Base-by-base conservation (phyloP, 2,797 vertebrate species). In the Trematomus bernacchii region DNA sequence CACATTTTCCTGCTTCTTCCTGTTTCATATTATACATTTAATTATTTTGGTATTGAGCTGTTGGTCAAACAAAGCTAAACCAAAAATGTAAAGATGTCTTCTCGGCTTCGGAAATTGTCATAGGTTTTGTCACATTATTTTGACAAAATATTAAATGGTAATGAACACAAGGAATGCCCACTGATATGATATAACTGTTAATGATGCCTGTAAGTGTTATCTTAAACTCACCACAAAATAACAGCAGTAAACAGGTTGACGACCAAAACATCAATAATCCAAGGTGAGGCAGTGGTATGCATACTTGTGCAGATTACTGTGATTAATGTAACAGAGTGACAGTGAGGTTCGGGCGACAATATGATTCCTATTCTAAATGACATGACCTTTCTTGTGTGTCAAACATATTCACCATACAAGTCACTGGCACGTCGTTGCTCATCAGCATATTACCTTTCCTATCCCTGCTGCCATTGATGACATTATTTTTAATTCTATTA, bases 341-440 rank as follows among this genome's bases (percentile, higher is more conserved):
- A 87, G 87, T 89, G 85, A 85, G 86, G 89, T 85, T 82, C 85
- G 66, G 65, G 62, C 43, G 72, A 87, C 74, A 79, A 85, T 86
- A 18, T 87, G 89, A 92, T 76, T 83, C 75, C 80, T 71, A 88
- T 62, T 85, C 78, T 89, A 91, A 92, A 92, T 92, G 92, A 94
- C 93, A 77, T 87, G 87, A 94, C 94, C 92, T 95, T 95, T 94
- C 90, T 88, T 82, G 85, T 78, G 83, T 93, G 94, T 94, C 93
- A 94, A 94, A 94, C 93, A 94, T 55, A 88, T 89, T 93, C 82
- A 92, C 77, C 75, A 78, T 86, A 86, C 89, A 92, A 93, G 91
- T 88, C 89, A 82, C n/a, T 50, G 81, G 79, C 76, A 84, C 13
- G 73, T 92, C 93, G 88, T 63, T 11, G 75, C 82, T 74, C 83